Conservation (phyloP, 2,113 vertebrate species). For the Entomyzon cyanotis region DNA sequence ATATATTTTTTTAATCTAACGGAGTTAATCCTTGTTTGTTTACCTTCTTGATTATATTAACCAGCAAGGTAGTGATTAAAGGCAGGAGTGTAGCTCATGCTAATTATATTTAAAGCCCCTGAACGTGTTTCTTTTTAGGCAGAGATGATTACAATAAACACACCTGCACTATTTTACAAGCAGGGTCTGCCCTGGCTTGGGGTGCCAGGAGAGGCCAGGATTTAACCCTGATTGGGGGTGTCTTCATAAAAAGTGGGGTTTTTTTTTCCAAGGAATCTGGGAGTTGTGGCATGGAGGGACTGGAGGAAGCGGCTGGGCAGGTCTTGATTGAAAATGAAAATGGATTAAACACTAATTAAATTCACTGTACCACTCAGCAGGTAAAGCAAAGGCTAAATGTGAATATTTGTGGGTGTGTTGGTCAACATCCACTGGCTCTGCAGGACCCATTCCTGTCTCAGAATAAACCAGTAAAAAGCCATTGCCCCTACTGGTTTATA, state of each 20-base stretch:
- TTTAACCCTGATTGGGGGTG: neutral
- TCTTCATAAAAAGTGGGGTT: rapidly evolving
- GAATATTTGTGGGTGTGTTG: rapidly evolving
- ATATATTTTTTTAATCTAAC: neutral
- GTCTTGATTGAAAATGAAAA: neutral
- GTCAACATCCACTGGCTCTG: too few relatives aligned
- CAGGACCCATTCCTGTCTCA: neutral
- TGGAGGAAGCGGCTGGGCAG: too few relatives aligned
- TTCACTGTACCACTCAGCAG: too few relatives aligned
- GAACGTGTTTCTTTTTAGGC: neutral
- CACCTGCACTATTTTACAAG: slow-evolving; percentile 73
- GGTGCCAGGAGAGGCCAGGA: neutral
- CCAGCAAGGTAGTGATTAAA: slow-evolving; percentile 53
- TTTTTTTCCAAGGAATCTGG: neutral
- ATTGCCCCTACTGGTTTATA: neutral
- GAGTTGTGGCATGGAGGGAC: neutral
- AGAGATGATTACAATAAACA: slow-evolving; percentile 67
- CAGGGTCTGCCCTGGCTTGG: neutral
- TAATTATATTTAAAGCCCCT: neutral
- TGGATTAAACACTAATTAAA: neutral
- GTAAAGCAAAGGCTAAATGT: neutral
- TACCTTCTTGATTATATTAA: slow-evolving; percentile 15
- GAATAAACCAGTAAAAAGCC: neutral
- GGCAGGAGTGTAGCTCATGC: neutral
- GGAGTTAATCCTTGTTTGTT: slow-evolving; percentile 19